Evolutionary conservation across 2,888 invertebrate genomes (phyloP).

Genomic region (Eupeodes luniger): DNA sequence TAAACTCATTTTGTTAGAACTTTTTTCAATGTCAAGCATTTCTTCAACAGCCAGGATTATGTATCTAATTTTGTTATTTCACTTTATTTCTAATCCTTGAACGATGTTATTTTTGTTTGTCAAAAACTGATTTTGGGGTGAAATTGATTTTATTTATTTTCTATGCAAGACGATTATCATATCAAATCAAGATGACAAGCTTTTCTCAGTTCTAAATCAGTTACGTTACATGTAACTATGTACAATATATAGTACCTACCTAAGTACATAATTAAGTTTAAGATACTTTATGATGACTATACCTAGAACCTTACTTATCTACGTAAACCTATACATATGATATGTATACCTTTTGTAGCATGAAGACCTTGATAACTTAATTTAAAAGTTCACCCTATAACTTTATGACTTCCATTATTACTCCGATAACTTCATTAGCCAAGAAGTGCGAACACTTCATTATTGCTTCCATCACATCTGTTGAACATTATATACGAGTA

Average conservation of each 20-base stretch:
- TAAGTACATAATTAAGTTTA: neutral
- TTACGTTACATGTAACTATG: too few species aligned
- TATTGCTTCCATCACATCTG: conserved; percentile 56
- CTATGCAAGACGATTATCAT: neutral
- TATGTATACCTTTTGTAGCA: neutral
- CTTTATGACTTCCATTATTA: conserved; percentile 34
- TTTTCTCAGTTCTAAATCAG: neutral
- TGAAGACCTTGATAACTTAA: conserved; percentile 25
- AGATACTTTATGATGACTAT: neutral
- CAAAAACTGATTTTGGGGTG: neutral
- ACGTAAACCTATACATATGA: neutral
- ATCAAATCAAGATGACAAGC: conserved; percentile 10
- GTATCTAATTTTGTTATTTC: too few species aligned
- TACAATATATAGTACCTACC: too few species aligned
- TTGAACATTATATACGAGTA: conserved; percentile 15
- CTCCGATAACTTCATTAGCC: conserved; percentile 41
- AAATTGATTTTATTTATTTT: neutral
- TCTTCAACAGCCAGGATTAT: too few species aligned
- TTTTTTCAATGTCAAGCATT: too few species aligned
- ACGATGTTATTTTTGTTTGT: neutral
- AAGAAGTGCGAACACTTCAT: conserved; percentile 56
- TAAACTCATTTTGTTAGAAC: too few species aligned
- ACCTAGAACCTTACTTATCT: neutral
- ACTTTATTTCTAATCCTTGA: neutral
- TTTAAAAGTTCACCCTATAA: conserved; percentile 29